Conservation (phyloP, 2,113 vertebrate genomes). For the Cyprinus carpio region DNA sequence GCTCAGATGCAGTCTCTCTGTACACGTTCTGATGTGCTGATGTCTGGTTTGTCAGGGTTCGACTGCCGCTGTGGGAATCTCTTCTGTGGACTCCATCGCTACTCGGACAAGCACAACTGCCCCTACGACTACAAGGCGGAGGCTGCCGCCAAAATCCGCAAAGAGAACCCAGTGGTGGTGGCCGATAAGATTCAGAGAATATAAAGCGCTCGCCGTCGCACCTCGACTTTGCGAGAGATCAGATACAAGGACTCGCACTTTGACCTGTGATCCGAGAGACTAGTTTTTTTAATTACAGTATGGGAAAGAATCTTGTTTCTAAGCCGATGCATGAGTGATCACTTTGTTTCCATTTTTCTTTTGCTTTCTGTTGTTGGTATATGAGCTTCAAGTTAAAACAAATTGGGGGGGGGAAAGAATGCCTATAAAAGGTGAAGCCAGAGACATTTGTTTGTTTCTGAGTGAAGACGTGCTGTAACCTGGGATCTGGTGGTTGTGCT, state of each 20-base stretch:
- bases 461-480: neutral
- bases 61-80: conserved; percentile 88
- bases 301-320: conserved; percentile 36
- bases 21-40: neutral
- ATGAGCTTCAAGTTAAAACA: conserved; percentile 44
- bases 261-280: conserved; percentile 62
- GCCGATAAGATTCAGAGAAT: conserved; percentile 92
- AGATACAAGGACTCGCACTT: conserved; percentile 62
- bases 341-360: conserved; percentile 50
- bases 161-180: conserved; percentile 85
- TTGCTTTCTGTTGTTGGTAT: conserved; percentile 51
- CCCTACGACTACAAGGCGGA: conserved; percentile 88
- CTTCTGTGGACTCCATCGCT: conserved; percentile 88
- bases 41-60: conserved; percentile 72
- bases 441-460: conserved; percentile 34
- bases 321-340: conserved; percentile 63
- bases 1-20: neutral
- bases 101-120: conserved; percentile 87
- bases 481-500: conserved; percentile 8
- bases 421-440: conserved; percentile 6
- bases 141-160: conserved; percentile 85
- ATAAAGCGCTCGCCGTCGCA: conserved; percentile 65
- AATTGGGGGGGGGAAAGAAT: neutral
- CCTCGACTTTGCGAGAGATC: conserved; percentile 50
- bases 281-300: conserved; percentile 48